A percentile compares a stretch with the other conserved stretches of the same genome.
Conservation (phyloP, 2,888 invertebrate genomes). For the Monopis laevigella region DNA sequence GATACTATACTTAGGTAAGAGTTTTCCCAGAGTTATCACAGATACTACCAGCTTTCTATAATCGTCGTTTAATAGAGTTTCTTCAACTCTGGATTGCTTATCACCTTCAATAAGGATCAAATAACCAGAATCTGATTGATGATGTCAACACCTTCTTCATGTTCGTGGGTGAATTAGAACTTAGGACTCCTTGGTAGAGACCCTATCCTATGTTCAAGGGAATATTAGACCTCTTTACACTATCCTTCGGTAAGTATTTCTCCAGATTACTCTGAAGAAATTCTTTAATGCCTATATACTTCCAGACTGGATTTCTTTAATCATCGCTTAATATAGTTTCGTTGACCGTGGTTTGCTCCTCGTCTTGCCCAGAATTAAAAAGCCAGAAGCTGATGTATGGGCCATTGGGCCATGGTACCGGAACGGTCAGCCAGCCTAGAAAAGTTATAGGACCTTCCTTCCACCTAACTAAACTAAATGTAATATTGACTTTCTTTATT, state of each 20-base stretch:
- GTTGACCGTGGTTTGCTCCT: slow-evolving; percentile 73
- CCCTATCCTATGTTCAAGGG: slow-evolving; percentile 69
- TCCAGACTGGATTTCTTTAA: too few relatives aligned
- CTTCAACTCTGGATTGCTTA: slow-evolving; percentile 73
- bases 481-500: too few relatives aligned
- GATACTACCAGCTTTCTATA: too few relatives aligned
- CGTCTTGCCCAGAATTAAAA: slow-evolving; percentile 61
- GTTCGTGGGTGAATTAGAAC: slow-evolving; percentile 71
- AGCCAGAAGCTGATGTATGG: slow-evolving; percentile 72
- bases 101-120: slow-evolving; percentile 61
- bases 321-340: too few relatives aligned
- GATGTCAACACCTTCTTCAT: slow-evolving; percentile 74
- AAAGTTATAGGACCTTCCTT: too few relatives aligned
- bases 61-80: too few relatives aligned
- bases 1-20: slow-evolving; percentile 74
- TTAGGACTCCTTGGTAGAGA: slow-evolving; percentile 75
- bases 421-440: too few relatives aligned
- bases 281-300: too few relatives aligned
- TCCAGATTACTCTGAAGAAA: too few relatives aligned
- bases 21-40: too few relatives aligned
- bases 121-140: slow-evolving; percentile 71
- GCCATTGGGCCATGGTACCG: too few relatives aligned
- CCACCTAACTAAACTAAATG: too few relatives aligned
- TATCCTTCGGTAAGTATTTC: slow-evolving; percentile 67
- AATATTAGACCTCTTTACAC: slow-evolving; percentile 72